phyloP scores from a whole-genome alignment of 2,888 invertebrate genomes.

The Dasypolia templi region DNA sequence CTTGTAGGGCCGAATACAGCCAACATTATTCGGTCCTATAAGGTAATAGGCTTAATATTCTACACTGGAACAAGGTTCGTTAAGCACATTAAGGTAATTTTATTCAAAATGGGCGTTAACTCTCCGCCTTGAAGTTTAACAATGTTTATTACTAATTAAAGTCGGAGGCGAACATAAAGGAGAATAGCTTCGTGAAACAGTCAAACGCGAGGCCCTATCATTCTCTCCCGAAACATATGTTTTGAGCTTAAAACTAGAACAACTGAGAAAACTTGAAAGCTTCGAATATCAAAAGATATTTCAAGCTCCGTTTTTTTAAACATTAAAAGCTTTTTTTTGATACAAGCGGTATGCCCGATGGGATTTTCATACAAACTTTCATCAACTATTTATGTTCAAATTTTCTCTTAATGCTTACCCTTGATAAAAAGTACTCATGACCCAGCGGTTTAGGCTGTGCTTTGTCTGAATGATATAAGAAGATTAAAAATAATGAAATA shows the following conservation, averaged over 20 bases:
- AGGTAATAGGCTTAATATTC: conserved; percentile 43
- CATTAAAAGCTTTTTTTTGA: no score
- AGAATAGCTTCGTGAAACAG: conserved; percentile 40
- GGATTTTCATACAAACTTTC: no score
- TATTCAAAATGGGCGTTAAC: conserved; percentile 63
- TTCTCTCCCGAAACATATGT: neutral
- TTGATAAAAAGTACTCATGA: no score
- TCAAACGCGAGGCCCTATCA: conserved; percentile 29
- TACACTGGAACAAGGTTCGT: conserved; percentile 47
- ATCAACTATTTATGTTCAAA: no score
- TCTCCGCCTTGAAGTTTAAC: conserved; percentile 51
- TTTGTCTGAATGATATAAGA: no score
- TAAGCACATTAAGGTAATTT: conserved; percentile 61
- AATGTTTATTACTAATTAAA: conserved; percentile 64
- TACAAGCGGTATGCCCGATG: no score
- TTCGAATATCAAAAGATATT: no score
- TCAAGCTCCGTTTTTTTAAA: neutral
- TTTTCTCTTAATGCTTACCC: no score
- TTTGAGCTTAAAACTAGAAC: conserved; percentile 3
- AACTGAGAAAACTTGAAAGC: neutral
- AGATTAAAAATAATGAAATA: no score
- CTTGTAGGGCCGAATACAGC: no score
- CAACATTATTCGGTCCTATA: conserved; percentile 23
- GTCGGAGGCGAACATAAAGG: conserved; percentile 49
- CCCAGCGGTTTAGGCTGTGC: no score